A percentile compares a stretch with the other conserved stretches of the same genome.
These are phyloP conservation scores for Antrozous pallidus DNA, from an alignment of 2,797 vertebrate species.

Conservation along the genomic window DNA sequence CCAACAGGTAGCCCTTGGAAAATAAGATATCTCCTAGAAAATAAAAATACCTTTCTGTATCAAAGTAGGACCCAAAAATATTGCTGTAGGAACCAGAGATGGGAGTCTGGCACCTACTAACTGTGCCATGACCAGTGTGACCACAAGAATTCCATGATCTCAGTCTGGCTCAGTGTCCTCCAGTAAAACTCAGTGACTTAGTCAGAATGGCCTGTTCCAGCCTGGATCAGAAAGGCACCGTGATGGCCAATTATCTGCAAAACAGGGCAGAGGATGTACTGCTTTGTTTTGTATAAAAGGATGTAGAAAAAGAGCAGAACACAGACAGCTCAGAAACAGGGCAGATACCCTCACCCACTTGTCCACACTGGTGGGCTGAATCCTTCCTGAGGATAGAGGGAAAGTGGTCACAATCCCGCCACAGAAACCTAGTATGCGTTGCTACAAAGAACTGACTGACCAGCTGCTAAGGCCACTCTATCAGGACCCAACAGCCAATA, in stretches of 20 bases:
- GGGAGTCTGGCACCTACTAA: background rate
- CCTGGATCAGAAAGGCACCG: background rate
- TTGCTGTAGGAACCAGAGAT: background rate
- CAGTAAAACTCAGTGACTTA: background rate
- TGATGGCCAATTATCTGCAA: background rate
- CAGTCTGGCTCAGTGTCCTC: background rate
- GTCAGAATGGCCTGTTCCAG: background rate
- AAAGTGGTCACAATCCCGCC: background rate
- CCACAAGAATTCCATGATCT: background rate
- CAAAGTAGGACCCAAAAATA: background rate
- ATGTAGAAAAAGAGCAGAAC: background rate
- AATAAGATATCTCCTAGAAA: slow-evolving; percentile 6
- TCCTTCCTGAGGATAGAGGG: background rate
- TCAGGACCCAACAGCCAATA: background rate
- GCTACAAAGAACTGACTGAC: background rate
- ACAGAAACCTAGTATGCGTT: background rate
- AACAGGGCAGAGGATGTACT: background rate
- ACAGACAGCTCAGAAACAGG: background rate
- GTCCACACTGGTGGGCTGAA: background rate
- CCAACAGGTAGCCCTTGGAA: slow-evolving; percentile 37
- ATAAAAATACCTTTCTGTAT: background rate
- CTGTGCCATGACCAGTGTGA: background rate
- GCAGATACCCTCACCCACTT: background rate
- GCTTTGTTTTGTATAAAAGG: slow-evolving; percentile 1
- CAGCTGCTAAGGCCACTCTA: background rate